Percentiles rank a stretch among this genome's conserved stretches.
phyloP scores from a whole-genome alignment of 2,113 vertebrate species.

The Rhombomys opimus region DNA sequence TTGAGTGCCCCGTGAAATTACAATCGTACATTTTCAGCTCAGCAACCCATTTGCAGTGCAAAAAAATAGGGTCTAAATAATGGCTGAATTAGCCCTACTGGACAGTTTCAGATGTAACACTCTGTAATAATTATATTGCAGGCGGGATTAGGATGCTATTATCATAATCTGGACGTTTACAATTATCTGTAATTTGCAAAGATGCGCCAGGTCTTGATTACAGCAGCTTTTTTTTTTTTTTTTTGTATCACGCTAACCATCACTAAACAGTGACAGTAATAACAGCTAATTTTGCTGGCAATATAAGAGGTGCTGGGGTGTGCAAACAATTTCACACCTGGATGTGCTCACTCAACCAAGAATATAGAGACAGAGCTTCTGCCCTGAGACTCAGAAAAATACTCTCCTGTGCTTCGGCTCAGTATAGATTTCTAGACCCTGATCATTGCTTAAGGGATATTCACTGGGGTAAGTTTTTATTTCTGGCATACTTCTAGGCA shows the following conservation, averaged over 20 bases:
- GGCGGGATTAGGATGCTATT: constrained; percentile 99
- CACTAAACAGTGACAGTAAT: constrained; percentile 99
- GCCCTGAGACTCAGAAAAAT: constrained; percentile 90
- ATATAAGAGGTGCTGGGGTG: constrained; percentile 99
- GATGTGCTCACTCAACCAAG: constrained; percentile 99
- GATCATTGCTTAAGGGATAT: constrained; percentile 86
- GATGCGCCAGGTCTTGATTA: constrained; percentile 99
- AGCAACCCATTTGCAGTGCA: constrained; percentile 93
- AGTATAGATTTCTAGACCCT: constrained; percentile 87
- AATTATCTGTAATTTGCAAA: constrained; percentile 99
- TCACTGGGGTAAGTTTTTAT: constrained; percentile 90
- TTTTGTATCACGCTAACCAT: constrained; percentile 96
- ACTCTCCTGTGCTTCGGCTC: constrained; percentile 87
- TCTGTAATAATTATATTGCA: constrained; percentile 99
- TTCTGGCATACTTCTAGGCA: constrained; percentile 71
- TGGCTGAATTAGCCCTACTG: constrained; percentile 99
- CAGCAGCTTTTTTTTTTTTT: constrained; percentile 90
- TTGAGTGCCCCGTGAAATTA: constrained; percentile 97
- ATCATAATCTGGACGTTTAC: constrained; percentile 99
- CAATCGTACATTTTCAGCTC: constrained; percentile 98
- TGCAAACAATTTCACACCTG: constrained; percentile 99
- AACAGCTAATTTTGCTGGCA: constrained; percentile 99
- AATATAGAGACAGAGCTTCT: constrained; percentile 93
- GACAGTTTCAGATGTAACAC: constrained; percentile 99
- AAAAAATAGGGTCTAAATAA: constrained; percentile 98